Evolutionary conservation across 2,113 vertebrate species (phyloP).

Genomic region (Oncorhynchus kisutch): DNA sequence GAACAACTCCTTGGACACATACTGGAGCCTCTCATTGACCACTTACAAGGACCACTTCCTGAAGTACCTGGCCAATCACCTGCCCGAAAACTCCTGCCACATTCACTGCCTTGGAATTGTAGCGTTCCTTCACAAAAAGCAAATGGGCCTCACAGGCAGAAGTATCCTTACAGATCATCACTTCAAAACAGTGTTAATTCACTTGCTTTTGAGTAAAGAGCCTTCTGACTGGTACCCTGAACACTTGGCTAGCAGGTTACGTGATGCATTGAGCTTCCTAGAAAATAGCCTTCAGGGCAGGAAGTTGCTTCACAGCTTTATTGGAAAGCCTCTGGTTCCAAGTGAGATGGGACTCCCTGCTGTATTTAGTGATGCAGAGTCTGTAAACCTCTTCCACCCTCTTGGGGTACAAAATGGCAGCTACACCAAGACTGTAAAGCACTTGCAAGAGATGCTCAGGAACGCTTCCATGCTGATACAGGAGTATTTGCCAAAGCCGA

Average conservation of each 20-base stretch:
- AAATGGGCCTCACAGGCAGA: slow-evolving; percentile 76
- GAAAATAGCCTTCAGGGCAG: slow-evolving; percentile 81
- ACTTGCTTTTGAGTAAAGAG: slow-evolving; percentile 73
- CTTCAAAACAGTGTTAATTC: slow-evolving; percentile 82
- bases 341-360: slow-evolving; percentile 72
- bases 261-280: slow-evolving; percentile 80
- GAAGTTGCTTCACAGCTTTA: slow-evolving; percentile 78
- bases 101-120: slow-evolving; percentile 82
- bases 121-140: slow-evolving; percentile 84
- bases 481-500: slow-evolving; percentile 71
- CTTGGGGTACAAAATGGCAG: slow-evolving; percentile 73
- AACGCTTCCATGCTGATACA: slow-evolving; percentile 81
- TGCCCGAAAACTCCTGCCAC: slow-evolving; percentile 85
- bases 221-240: slow-evolving; percentile 72
- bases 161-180: slow-evolving; percentile 79
- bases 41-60: slow-evolving; percentile 82
- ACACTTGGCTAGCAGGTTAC: slow-evolving; percentile 67
- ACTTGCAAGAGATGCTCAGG: slow-evolving; percentile 84
- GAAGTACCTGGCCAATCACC: slow-evolving; percentile 63
- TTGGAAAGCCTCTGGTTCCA: slow-evolving; percentile 77
- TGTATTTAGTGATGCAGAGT: slow-evolving; percentile 69
- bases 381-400: slow-evolving; percentile 86
- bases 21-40: slow-evolving; percentile 81
- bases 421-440: slow-evolving; percentile 74
- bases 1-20: slow-evolving; percentile 59